Conservation (phyloP, 2,888 invertebrate species). For the Sinopyrophorus schimmeli region DNA sequence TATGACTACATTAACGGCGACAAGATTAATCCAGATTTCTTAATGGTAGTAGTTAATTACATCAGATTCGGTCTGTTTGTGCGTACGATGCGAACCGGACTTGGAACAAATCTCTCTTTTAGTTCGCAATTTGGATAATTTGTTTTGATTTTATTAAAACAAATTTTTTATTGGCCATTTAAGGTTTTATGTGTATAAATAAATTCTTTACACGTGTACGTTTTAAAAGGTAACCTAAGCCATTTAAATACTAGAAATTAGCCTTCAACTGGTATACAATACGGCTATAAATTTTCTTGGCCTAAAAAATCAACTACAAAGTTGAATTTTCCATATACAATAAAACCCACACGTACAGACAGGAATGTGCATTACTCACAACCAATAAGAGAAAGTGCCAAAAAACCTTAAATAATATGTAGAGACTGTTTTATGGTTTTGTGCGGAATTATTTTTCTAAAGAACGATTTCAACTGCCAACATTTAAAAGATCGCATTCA, state of each 20-base stretch:
- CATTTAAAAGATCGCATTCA: no score
- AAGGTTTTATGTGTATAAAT: no score
- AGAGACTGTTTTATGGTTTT: no score
- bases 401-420: no score
- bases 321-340: constrained; percentile 21
- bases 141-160: constrained; percentile 6
- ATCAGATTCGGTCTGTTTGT: constrained; percentile 32
- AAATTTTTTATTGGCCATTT: no score
- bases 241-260: constrained; percentile 1
- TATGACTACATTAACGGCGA: constrained; percentile 35
- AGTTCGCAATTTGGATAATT: constrained; percentile 8
- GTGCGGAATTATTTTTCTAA: no score
- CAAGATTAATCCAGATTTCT: constrained; percentile 37
- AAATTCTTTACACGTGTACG: no score
- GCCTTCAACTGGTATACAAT: constrained; percentile 13
- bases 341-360: constrained; percentile 16
- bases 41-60: constrained; percentile 38
- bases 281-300: constrained; percentile 17
- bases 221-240: no score
- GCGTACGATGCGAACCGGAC: constrained; percentile 8
- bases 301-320: constrained; percentile 22
- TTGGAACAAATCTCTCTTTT: not conserved
- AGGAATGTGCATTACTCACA: constrained; percentile 1
- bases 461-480: no score
- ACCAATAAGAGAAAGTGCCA: constrained; percentile 8